Percentiles rank a stretch among this genome's conserved stretches.
phyloP scores from a whole-genome alignment of 2,113 vertebrate genomes.

The Seriola aureovittata region DNA sequence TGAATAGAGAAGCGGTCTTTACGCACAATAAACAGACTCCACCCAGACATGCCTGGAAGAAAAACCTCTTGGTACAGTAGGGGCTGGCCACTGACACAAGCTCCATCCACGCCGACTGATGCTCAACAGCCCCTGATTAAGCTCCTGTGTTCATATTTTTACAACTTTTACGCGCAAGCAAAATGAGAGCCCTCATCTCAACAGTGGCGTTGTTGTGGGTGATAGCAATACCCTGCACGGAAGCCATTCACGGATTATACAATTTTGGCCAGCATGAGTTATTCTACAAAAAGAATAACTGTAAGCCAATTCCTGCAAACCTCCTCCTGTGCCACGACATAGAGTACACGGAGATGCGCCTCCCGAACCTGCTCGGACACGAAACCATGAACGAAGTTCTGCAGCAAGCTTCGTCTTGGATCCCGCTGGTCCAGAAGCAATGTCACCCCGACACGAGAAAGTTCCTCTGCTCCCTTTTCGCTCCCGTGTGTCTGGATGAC shows the following conservation, averaged over 20 bases:
- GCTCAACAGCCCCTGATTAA: slow-evolving; percentile 3
- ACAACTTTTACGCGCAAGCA: slow-evolving; percentile 38
- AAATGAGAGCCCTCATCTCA: slow-evolving; percentile 64
- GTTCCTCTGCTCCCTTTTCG: slow-evolving; percentile 98
- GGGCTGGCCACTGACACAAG: slow-evolving; percentile 50
- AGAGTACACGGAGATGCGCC: slow-evolving; percentile 96
- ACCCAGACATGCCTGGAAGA: slow-evolving; percentile 74
- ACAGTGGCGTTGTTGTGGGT: slow-evolving; percentile 66
- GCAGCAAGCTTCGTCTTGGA: slow-evolving; percentile 97
- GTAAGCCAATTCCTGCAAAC: slow-evolving; percentile 92
- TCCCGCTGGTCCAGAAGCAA: slow-evolving; percentile 96
- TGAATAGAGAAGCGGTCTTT: slow-evolving; percentile 49
- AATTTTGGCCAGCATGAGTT: slow-evolving; percentile 91
- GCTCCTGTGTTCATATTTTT: neutral
- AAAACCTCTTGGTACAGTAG: slow-evolving; percentile 66
- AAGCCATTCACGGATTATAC: slow-evolving; percentile 89
- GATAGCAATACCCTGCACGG: slow-evolving; percentile 83
- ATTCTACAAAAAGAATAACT: slow-evolving; percentile 92
- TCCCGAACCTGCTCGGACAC: slow-evolving; percentile 97
- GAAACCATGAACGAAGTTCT: slow-evolving; percentile 96
- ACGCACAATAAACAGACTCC: slow-evolving; percentile 67
- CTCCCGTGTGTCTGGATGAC: slow-evolving; percentile 95
- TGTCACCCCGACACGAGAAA: slow-evolving; percentile 98
- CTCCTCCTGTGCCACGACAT: slow-evolving; percentile 94
- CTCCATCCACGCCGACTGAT: slow-evolving; percentile 47